Base-by-base conservation (phyloP, 2,888 invertebrate species). In the Frankliniella intonsa region DNA sequence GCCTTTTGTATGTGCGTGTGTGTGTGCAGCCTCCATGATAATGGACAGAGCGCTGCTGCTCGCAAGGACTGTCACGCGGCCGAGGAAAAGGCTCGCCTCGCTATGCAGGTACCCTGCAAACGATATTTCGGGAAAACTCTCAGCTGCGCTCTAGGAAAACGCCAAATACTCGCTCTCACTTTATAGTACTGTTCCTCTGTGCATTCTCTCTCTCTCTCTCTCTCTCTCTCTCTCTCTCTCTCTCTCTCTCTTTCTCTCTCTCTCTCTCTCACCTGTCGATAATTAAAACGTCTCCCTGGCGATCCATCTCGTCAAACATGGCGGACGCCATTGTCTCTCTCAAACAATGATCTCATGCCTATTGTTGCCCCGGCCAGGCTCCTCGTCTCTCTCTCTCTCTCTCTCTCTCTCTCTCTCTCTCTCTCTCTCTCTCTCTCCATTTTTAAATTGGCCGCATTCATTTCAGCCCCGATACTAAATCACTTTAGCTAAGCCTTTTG, bases 401-500 rank as follows among this genome's bases (percentile, higher is more conserved):
- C 38, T 5, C 2, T 38, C 38, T 38, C 62, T 62, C 55, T 55
- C 62, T 25, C 22, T n/a, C n/a, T n/a, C n/a, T n/a, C 62, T 3
- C 62, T 62, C 19, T 38, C 38, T 5, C 2, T 38, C 38, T 38
- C 62, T 62, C 55, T 55, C 62, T 25, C 22, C 69, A 76, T 12
- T 76, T 55, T 55, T 55, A 55, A 55, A 55, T 55, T 55, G 55
- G 38, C 69, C 69, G 19, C 25, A 25, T 25, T 22, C 69, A 76
- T 25, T 76, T 25, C 69, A 25, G 69, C 69, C n/a, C 69, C 69
- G 69, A 76, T 76, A 76, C 69, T 76, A 76, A 76, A 76, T 76
- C 69, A 76, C 69, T 76, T 76, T 76, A 76, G 69, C 69, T 76
- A 76, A 76, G 69, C 69, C 69, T 76, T 76, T 76, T 76, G 69